These are phyloP conservation scores for Sinhomidia bicolor DNA, from an alignment of 2,888 invertebrate genomes.

Conservation along the genomic window DNA sequence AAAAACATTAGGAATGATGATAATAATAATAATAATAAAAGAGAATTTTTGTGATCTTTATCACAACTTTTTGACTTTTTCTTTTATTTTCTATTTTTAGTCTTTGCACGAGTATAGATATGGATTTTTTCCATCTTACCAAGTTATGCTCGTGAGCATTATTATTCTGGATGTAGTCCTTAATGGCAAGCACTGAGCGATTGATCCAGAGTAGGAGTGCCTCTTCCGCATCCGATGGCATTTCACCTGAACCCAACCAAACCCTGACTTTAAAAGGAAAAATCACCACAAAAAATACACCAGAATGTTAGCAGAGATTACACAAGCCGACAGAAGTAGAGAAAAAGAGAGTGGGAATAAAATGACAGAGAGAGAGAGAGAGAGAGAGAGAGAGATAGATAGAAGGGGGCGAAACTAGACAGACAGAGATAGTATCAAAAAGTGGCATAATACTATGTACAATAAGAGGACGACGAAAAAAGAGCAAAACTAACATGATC, in stretches of 20 bases:
- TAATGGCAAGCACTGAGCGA: slow-evolving; percentile 91
- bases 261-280: slow-evolving; percentile 78
- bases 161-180: slow-evolving; percentile 82
- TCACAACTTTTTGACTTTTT: slow-evolving; percentile 38
- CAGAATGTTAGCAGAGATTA: slow-evolving; percentile 74
- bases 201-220: slow-evolving; percentile 94
- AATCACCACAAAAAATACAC: slow-evolving; percentile 71
- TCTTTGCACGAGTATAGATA: not conserved
- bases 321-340: slow-evolving; percentile 59
- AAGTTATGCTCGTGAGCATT: slow-evolving; percentile 79
- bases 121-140: slow-evolving; percentile 72
- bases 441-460: not conserved
- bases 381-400: not conserved
- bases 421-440: not conserved
- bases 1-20: slow-evolving; percentile 1
- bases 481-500: not conserved
- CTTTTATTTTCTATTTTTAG: slow-evolving; percentile 31
- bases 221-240: slow-evolving; percentile 88
- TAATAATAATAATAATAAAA: slow-evolving; percentile 40
- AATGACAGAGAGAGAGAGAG: slow-evolving; percentile 41
- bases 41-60: slow-evolving; percentile 62
- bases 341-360: too few relatives aligned
- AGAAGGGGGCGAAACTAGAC: not conserved
- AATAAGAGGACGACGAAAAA: not conserved
- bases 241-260: slow-evolving; percentile 82